phyloP scores from a whole-genome alignment of 1,140 invertebrate genomes.

The Heterodera carotae region DNA sequence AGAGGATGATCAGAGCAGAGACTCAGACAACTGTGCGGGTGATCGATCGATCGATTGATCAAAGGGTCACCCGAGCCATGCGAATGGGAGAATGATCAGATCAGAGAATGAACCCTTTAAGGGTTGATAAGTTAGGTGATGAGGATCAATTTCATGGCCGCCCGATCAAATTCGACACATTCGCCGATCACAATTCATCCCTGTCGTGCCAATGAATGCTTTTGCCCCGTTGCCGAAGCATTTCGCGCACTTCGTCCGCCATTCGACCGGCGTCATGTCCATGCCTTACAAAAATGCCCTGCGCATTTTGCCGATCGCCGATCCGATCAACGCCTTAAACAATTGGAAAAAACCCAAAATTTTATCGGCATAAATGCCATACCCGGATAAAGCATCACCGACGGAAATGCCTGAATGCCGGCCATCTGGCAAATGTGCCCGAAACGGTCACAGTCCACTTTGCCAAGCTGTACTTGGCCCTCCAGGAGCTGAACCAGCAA shows the following conservation, averaged over 20 bases:
- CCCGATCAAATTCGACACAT: neutral
- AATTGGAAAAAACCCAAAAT: neutral
- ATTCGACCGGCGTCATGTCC: neutral
- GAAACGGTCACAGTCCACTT: slow-evolving; percentile 58
- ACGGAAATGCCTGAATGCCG: slow-evolving; percentile 43
- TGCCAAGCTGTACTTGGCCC: slow-evolving; percentile 58
- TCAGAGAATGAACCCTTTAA: too few species aligned
- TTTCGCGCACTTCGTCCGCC: neutral
- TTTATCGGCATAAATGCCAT: neutral
- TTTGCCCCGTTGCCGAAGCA: neutral
- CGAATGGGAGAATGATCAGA: too few species aligned
- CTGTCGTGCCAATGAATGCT: neutral
- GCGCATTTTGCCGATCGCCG: neutral
- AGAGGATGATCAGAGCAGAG: too few species aligned
- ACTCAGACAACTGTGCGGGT: too few species aligned
- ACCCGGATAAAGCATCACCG: slow-evolving; percentile 38
- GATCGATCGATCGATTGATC: neutral
- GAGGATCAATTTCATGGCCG: too few species aligned
- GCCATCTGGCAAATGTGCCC: slow-evolving; percentile 41
- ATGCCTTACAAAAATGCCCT: neutral
- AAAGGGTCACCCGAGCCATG: neutral
- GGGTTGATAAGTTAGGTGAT: too few species aligned
- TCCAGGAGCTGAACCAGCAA: slow-evolving; percentile 51
- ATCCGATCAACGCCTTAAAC: neutral
- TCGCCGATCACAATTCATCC: neutral